Base-by-base conservation (phyloP, 2,888 invertebrate genomes). In the Rhamphomyia laevipes region DNA sequence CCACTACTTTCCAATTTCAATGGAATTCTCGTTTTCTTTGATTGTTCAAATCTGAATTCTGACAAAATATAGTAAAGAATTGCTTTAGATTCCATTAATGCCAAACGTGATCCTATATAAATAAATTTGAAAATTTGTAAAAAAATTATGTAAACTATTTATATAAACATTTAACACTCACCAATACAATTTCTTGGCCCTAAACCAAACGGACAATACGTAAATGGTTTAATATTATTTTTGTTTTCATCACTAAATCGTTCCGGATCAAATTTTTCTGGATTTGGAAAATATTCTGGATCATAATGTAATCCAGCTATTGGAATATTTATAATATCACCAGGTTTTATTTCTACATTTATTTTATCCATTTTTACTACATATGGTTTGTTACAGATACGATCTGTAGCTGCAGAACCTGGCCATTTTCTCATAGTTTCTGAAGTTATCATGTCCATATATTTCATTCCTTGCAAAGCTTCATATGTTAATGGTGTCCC, bases 161-260 rank as follows among this genome's bases (percentile, higher is more conserved):
- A 6, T 33, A 30, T 30, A 10, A 30, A 30, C 5, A 9, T n/a
- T n/a, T n/a, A n/a, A n/a, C n/a, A 16, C 31, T 35, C 50, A 68
- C 79, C 82, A 46, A 82, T 77, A 56, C 82, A 82, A 58, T 73
- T 78, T 49, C 81, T 72, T 2, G 76, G 80, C 4, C 82, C 82
- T 1, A 69, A 35, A 2, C 78, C 80, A 47, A 79, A 80, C 1
- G 78, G 77, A 55, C 74, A 55, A 52, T 74, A 77, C 0, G 72
- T 63, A 41, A 70, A 71, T 1, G 71, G 70, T 13, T 66, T 57
- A 15, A 74, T 73, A n/a, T 69, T 69, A 1, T 66, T 63, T 54
- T 74, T 76, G 57, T 78, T 78, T 53, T 77, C 74, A 0, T 77
- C 74, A 2, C 68, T 76, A 55, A 80, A 80, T 16, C 79, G 62